A percentile compares a stretch with the other conserved stretches of the same genome.
phyloP scores from a whole-genome alignment of 2,797 vertebrate genomes.

The Ptychobarbus kaznakovi region DNA sequence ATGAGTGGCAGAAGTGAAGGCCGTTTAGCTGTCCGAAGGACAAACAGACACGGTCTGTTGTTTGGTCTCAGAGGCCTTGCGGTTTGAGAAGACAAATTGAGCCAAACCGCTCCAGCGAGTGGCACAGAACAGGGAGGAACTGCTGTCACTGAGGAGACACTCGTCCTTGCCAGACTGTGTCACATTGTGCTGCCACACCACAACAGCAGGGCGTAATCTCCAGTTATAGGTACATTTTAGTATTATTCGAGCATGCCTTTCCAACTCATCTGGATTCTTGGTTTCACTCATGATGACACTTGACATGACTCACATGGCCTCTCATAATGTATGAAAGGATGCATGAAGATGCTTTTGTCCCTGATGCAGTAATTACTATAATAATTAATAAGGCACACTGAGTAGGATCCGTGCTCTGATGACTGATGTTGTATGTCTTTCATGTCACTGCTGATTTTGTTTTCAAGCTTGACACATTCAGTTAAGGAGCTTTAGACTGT shows the following conservation, averaged over 20 bases:
- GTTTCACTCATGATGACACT: background rate
- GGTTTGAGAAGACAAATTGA: conserved; percentile 74
- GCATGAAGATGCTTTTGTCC: background rate
- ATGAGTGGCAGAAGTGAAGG: conserved; percentile 49
- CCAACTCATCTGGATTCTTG: background rate
- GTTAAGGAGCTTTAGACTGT: conserved; percentile 1
- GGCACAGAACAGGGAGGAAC: conserved; percentile 70
- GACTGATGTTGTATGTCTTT: conserved; percentile 29
- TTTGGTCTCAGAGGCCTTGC: conserved; percentile 70
- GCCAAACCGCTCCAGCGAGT: conserved; percentile 71
- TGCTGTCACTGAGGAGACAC: conserved; percentile 50
- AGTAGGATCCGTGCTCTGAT: conserved; percentile 24
- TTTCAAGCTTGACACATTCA: conserved; percentile 16
- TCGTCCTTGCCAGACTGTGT: conserved; percentile 10
- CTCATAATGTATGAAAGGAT: background rate
- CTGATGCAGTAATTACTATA: background rate
- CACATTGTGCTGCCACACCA: conserved; percentile 1
- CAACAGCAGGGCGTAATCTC: background rate
- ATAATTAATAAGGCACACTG: conserved; percentile 4
- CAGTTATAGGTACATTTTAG: background rate
- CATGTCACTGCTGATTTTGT: conserved; percentile 23
- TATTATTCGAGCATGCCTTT: background rate
- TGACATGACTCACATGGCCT: conserved; percentile 33
- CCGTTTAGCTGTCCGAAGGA: conserved; percentile 64
- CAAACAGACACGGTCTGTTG: conserved; percentile 65